Base-by-base conservation (phyloP, 2,113 vertebrate genomes). In the Anas platyrhynchos region DNA sequence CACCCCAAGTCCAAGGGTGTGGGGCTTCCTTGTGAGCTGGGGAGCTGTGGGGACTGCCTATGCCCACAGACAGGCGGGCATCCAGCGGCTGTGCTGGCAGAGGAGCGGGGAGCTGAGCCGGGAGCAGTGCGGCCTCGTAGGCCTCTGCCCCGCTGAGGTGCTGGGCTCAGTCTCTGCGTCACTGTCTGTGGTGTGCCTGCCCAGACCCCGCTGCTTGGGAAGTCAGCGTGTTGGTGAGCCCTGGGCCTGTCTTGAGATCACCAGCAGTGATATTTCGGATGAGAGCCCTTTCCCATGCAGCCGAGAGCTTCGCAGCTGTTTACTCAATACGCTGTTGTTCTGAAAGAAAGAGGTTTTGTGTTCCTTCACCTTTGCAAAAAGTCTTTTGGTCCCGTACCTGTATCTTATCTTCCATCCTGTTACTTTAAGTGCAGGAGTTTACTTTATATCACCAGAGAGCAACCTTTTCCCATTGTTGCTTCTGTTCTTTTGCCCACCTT, bases 401-500 rank as follows among this genome's bases (percentile, higher is more conserved):
- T 83, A 7, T 89, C 71, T 90, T 83, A 48, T 59, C 78, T 91
- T 89, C 78, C 56, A 36, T 93, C 66, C 77, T 73, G 41, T 66
- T 94, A 58, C 55, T 85, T 74, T 74, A 69, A n/a, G 71, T 59
- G 5, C 63, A 71, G 43, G 11, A 3, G 0, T 85, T 95, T 66
- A 61, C 41, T 77, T 88, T 72, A 10, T 41, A 29, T 29, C 1
- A 1, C 50, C 32, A 52, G 80, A 77, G 41, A 88, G 32, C 63
- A 67, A 74, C 50, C 31, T 86, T 92, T 84, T 76, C 58, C 48
- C 20, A 76, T 89, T 76, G 62, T 82, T 96, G 87, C 38, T 82
- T 94, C 74, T 92, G 62, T 84, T 27, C 62, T 94, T 90, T 66
- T 93, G 77, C n/a, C 66, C 80, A 76, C 81, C 36, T 82, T 74